Percentiles rank a stretch among this genome's conserved stretches.
These are phyloP conservation scores for Troides aeacus DNA, from an alignment of 2,888 invertebrate genomes.

Conservation along the genomic window DNA sequence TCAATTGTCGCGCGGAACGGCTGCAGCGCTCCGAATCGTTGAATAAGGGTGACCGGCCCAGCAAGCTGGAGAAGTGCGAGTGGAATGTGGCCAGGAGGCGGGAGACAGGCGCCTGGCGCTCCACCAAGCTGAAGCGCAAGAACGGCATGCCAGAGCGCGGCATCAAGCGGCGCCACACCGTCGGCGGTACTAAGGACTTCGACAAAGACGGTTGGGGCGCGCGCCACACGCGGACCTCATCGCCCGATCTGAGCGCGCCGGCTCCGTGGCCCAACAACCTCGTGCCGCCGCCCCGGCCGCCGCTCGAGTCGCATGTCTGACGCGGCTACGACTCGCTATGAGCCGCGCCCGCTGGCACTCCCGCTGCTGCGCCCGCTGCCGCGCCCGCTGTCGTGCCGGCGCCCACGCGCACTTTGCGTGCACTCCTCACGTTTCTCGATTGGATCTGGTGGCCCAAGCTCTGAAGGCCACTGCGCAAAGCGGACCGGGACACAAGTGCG, in stretches of 20 bases:
- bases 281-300: slow-evolving; percentile 56
- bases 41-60: slow-evolving; percentile 56
- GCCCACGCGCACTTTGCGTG: slow-evolving; percentile 31
- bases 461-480: background rate
- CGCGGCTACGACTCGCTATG: slow-evolving; percentile 30
- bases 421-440: slow-evolving; percentile 17
- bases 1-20: slow-evolving; percentile 75
- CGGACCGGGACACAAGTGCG: slow-evolving; percentile 22
- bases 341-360: slow-evolving; percentile 41
- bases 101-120: slow-evolving; percentile 77
- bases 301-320: slow-evolving; percentile 62
- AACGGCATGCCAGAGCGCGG: slow-evolving; percentile 90
- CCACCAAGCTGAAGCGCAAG: slow-evolving; percentile 85
- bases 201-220: slow-evolving; percentile 82
- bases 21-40: slow-evolving; percentile 55
- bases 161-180: slow-evolving; percentile 94
- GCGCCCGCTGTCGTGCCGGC: slow-evolving; percentile 46
- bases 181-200: slow-evolving; percentile 95
- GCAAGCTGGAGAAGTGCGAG: slow-evolving; percentile 86
- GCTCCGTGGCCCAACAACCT: slow-evolving; percentile 45
- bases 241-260: slow-evolving; percentile 77
- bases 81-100: slow-evolving; percentile 84
- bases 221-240: slow-evolving; percentile 80
- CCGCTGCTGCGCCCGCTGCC: slow-evolving; percentile 44
- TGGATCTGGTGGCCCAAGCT: slow-evolving; percentile 14